Conservation (phyloP, 2,797 vertebrate genomes). For the Fringilla coelebs region DNA sequence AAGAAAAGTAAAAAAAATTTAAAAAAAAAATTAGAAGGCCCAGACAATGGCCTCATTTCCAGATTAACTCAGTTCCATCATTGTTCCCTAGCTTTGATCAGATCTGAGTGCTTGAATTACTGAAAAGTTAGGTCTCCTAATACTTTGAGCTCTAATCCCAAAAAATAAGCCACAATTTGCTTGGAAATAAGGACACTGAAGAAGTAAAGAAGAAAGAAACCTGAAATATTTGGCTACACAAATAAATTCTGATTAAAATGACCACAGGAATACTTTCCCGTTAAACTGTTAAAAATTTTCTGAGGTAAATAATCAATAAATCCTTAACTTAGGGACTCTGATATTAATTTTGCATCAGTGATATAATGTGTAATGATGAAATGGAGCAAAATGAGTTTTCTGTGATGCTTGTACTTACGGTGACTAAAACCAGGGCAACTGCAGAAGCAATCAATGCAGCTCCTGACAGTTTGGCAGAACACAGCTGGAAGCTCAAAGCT, state of each 20-base stretch:
- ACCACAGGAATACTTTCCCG: background rate
- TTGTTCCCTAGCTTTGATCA: background rate
- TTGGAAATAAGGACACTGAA: background rate
- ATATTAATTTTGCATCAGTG: background rate
- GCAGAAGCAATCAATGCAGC: background rate
- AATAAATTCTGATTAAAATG: background rate
- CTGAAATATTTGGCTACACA: background rate
- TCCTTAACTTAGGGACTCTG: background rate
- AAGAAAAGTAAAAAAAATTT: background rate
- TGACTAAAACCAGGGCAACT: background rate
- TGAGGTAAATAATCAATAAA: background rate
- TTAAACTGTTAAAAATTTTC: background rate
- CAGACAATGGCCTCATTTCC: background rate
- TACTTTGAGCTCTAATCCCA: background rate
- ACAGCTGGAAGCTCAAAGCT: background rate
- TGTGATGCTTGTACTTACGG: background rate
- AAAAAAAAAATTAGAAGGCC: background rate
- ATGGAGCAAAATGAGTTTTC: background rate
- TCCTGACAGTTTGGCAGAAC: background rate
- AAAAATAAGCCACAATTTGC: background rate
- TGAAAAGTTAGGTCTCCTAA: background rate
- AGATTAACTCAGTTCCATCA: background rate
- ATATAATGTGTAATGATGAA: background rate
- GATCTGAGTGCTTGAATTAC: background rate
- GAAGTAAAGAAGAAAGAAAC: background rate